These are phyloP conservation scores for Silurus asotus DNA, from an alignment of 2,113 vertebrate species.

Conservation along the genomic window DNA sequence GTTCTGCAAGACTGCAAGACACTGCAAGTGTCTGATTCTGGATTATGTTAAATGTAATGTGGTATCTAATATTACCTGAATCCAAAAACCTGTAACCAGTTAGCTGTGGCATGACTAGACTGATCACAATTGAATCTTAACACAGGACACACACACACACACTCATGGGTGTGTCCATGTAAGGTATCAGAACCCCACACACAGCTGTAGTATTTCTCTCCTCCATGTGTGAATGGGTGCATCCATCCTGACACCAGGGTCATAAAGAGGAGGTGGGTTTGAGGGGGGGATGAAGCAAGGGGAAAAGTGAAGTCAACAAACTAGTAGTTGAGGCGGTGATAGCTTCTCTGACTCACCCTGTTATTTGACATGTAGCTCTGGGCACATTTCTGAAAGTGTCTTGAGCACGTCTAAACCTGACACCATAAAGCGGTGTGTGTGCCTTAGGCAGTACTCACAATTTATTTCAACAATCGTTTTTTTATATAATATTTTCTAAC, in stretches of 20 bases:
- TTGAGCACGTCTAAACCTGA: slow-evolving; percentile 39
- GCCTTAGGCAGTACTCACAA: neutral
- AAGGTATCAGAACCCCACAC: slow-evolving; percentile 12
- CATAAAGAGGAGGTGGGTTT: neutral
- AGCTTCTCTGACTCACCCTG: neutral
- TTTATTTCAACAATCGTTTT: neutral
- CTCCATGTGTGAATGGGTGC: slow-evolving; percentile 20
- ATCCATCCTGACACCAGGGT: slow-evolving; percentile 2
- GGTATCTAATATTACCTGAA: neutral
- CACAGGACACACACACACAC: neutral
- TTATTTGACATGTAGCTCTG: slow-evolving; percentile 8
- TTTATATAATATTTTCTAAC: no score
- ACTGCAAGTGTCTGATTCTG: neutral
- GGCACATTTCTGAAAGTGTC: slow-evolving; percentile 31
- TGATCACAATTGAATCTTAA: neutral
- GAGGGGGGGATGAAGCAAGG: neutral
- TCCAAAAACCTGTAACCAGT: neutral
- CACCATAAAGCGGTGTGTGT: neutral
- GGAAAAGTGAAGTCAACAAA: neutral
- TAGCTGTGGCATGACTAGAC: neutral
- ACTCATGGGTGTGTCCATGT: slow-evolving; percentile 7
- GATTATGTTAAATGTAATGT: no score
- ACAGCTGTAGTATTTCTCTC: slow-evolving; percentile 45
- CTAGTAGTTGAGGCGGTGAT: neutral
- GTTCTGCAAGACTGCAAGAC: neutral